These are phyloP conservation scores for Geococcyx californianus DNA, from an alignment of 2,113 vertebrate genomes.

Conservation along the genomic window DNA sequence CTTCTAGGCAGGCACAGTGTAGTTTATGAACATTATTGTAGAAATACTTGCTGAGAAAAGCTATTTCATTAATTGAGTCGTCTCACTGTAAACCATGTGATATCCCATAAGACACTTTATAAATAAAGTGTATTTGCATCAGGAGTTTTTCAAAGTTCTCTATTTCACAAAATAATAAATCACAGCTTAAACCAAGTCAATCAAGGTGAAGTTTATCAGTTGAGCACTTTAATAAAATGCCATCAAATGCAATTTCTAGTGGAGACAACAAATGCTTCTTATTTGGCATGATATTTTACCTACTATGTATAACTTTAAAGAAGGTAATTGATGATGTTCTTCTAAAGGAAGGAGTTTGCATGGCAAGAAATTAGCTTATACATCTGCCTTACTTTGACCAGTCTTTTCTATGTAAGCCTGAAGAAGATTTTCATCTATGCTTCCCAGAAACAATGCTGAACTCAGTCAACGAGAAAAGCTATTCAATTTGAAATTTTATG, in stretches of 20 bases:
- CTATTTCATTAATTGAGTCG: slow-evolving; percentile 67
- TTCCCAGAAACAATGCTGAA: slow-evolving; percentile 16
- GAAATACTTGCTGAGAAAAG: slow-evolving; percentile 63
- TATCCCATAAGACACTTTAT: slow-evolving; percentile 60
- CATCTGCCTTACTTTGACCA: slow-evolving; percentile 5
- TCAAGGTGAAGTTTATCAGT: slow-evolving; percentile 10
- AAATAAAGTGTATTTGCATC: slow-evolving; percentile 63
- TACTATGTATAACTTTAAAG: slow-evolving; percentile 32
- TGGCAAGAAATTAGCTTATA: background rate
- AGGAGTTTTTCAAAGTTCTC: slow-evolving; percentile 59
- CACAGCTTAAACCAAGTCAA: background rate
- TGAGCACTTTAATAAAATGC: slow-evolving; percentile 48
- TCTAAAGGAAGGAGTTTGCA: slow-evolving; percentile 17
- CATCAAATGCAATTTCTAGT: slow-evolving; percentile 1
- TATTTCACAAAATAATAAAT: slow-evolving; percentile 58
- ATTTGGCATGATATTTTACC: slow-evolving; percentile 35
- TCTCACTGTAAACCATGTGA: slow-evolving; percentile 58
- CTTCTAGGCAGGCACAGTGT: slow-evolving; percentile 12
- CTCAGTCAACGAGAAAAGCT: background rate
- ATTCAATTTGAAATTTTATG: slow-evolving; percentile 24
- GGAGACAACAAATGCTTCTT: slow-evolving; percentile 41
- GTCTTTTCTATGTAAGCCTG: background rate
- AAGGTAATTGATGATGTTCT: slow-evolving; percentile 23
- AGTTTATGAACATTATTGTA: slow-evolving; percentile 47
- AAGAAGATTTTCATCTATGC: slow-evolving; percentile 8